Evolutionary conservation across 1,140 invertebrate genomes (phyloP).

Genomic region (Heliconius eleuchia): DNA sequence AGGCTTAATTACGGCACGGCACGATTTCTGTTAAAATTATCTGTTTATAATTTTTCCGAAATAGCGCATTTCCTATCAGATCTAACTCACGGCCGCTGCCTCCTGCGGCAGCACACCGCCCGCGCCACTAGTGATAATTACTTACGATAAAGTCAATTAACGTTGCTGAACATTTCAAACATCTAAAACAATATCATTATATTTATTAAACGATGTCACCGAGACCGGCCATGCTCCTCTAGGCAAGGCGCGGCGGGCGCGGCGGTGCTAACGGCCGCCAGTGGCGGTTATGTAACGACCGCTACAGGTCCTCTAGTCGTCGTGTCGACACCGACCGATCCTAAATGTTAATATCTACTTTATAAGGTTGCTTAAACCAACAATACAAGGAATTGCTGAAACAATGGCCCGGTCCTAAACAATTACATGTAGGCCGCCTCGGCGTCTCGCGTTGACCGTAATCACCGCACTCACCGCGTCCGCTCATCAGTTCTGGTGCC

Average conservation of each 20-base stretch:
- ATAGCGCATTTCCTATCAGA: neutral
- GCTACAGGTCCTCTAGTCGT: constrained; percentile 12
- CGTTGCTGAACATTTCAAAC: too few species aligned
- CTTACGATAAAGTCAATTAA: too few species aligned
- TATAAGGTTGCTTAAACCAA: constrained; percentile 14
- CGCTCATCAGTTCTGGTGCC: neutral
- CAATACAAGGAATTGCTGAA: constrained; percentile 12
- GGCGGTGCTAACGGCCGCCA: constrained; percentile 37
- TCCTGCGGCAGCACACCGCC: neutral
- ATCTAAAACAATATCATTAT: neutral
- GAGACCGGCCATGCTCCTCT: neutral
- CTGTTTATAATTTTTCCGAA: neutral
- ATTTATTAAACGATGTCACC: neutral
- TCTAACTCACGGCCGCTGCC: neutral
- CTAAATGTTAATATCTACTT: constrained; percentile 42
- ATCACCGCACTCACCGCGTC: neutral
- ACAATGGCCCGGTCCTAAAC: neutral
- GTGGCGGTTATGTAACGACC: constrained; percentile 51
- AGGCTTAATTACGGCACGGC: too few species aligned
- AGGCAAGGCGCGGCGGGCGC: neutral
- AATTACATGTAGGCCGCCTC: constrained; percentile 14
- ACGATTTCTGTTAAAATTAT: too few species aligned
- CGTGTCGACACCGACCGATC: constrained; percentile 42
- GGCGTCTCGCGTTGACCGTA: too few species aligned
- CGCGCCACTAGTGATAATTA: neutral